Conservation (phyloP, 2,113 vertebrate genomes). For the Amazona vittata region DNA sequence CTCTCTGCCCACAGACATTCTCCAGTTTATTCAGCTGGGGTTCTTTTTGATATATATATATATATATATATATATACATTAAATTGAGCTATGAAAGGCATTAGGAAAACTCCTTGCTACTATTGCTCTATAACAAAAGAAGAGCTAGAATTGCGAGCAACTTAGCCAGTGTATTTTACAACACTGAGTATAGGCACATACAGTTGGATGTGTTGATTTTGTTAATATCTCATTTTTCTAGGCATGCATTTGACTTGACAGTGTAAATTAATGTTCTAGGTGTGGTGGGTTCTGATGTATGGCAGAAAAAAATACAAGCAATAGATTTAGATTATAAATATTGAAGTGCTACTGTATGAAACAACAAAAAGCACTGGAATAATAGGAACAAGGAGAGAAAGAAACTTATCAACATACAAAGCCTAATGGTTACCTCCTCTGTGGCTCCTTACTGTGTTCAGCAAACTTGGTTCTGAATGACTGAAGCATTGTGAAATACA, state of each 20-base stretch:
- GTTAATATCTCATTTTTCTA: neutral
- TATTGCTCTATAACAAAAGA: neutral
- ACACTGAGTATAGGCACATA: neutral
- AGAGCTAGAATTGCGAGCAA: neutral
- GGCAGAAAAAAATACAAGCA: neutral
- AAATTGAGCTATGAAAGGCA: neutral
- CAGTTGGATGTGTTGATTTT: neutral
- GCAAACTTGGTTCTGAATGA: neutral
- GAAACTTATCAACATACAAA: neutral
- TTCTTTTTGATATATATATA: neutral
- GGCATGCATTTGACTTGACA: neutral
- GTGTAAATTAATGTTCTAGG: neutral
- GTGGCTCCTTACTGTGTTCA: neutral
- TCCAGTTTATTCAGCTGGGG: neutral
- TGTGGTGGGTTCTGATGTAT: neutral
- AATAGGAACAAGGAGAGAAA: neutral
- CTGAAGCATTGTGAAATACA: neutral
- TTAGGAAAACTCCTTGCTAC: neutral
- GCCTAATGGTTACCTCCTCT: neutral
- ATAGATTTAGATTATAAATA: slow-evolving; percentile 16
- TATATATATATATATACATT: neutral
- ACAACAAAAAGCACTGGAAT: neutral
- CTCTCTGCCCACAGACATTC: neutral
- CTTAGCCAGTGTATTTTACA: neutral
- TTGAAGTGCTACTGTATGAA: neutral